Conservation (phyloP, 2,797 vertebrate genomes). For the Esox masquinongy region DNA sequence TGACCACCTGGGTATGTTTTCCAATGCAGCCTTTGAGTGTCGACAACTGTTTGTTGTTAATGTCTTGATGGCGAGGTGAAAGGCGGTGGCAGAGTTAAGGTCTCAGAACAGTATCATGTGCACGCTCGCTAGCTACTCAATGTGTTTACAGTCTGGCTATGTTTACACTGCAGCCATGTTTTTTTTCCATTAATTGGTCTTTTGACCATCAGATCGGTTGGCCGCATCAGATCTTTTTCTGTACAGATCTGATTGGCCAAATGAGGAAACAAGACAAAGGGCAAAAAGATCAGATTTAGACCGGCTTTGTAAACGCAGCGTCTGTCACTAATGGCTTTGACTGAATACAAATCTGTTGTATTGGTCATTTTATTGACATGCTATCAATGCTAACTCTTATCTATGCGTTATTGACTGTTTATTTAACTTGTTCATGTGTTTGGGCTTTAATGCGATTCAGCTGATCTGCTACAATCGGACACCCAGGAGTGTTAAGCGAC, state of each 20-base stretch:
- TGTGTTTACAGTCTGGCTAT: not conserved
- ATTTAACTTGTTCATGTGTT: not conserved
- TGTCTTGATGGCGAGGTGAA: not conserved
- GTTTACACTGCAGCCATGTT: too few relatives aligned
- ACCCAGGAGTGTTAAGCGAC: constrained; percentile 48
- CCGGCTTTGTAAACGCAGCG: not conserved
- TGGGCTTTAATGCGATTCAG: constrained; percentile 30
- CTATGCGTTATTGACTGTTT: not conserved
- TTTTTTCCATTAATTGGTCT: too few relatives aligned
- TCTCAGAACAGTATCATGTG: not conserved
- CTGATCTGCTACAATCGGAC: constrained; percentile 32
- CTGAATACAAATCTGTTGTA: not conserved
- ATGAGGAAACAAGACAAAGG: too few relatives aligned
- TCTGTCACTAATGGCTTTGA: not conserved
- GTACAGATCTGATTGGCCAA: too few relatives aligned
- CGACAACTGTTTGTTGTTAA: not conserved
- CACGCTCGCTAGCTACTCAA: not conserved
- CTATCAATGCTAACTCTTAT: not conserved
- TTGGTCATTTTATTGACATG: not conserved
- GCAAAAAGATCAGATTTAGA: too few relatives aligned
- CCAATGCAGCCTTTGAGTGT: not conserved
- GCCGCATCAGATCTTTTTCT: too few relatives aligned
- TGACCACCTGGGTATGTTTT: constrained; percentile 86
- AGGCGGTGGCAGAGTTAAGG: not conserved
- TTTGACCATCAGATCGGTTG: too few relatives aligned